Evolutionary conservation across 2,113 vertebrate species (phyloP), one percentile per base, ranked within the genome.

Genomic region (Cephalopterus ornatus): DNA sequence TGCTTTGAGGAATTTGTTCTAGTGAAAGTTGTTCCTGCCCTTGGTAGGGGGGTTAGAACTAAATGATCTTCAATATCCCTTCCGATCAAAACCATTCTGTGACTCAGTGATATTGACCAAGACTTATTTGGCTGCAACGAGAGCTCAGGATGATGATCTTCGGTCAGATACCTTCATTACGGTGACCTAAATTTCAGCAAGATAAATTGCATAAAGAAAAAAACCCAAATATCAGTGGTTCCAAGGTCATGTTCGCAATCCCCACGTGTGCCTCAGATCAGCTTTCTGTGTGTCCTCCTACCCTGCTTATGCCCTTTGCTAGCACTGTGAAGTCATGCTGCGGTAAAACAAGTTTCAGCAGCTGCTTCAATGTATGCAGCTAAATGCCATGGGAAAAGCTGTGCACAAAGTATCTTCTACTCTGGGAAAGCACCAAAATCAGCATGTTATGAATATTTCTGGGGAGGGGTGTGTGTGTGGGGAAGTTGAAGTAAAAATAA

Each of bases 381-480:
- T 66, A 47, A 56, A 61, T 41, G 21, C 11, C 39, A 28, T 10
- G 19, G 42, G 21, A 5, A 76, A 77, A 82, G 13, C 20, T 58
- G 55, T 33, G 15, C 61, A 82, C 1, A 4, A 55, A 66, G 35
- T 26, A 49, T n/a, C 22, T 9, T n/a, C 33, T 41, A 56, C 8
- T 37, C 33, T 55, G 21, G 49, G 49, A 59, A 79, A 88, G 37
- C 14, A 72, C 8, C 39, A 67, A 84, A 91, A 33, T 1, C 39
- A 50, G 11, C 16, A 55, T 0, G 0, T 30, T 24, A 17, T 11
- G 9, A 50, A 46, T 82, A 42, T 41, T 93, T 85, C 20, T 7
- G 9, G n/a, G 2, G 4, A 8, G 3, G 12, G 12, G 1, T 1
- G 0, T 2, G 27, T 41, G 39, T 4, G 27, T 8, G 3, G 5